Evolutionary conservation across 2,888 invertebrate genomes (phyloP), one percentile per base, ranked within the genome.

Genomic region (Cheilosia grossa): DNA sequence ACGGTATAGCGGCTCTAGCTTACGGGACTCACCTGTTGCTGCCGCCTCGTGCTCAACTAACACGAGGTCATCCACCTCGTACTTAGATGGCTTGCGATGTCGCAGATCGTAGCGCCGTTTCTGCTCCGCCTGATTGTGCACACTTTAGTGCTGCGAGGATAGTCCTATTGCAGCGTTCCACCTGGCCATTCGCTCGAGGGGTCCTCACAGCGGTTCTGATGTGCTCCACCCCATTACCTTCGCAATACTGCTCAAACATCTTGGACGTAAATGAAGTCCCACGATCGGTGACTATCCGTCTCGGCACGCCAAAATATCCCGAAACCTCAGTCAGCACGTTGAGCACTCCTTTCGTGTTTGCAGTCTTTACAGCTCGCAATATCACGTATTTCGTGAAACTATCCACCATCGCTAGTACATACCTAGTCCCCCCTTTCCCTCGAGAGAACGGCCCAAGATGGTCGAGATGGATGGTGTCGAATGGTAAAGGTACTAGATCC

Each of bases 261-360:
- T 83, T 63, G 2, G 88, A 87, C 0, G 75, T 87, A 72, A 82
- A 87, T 77, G 30, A 7, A 0, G 30, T 7, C 27, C 88, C 88
- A 30, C 88, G 72, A 81, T 89, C 88, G 2, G 85, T 86, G 21
- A 89, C 85, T 2, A 89, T 83, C 27, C 87, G 59, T 19, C 58
- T 66, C n/a, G 89, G 89, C 21, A 86, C 83, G 2, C 89, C 88
- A 81, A 89, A 89, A 85, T 88, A 86, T 10, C 69, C 24, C 1
- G 70, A 59, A 1, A 87, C 13, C 13, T 88, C 82, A 56, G 66
- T 79, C 17, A 83, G 21, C 0, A 67, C 33, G 19, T 40, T 40
- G 15, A 40, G 40, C 15, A 40, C 40, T 15, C 40, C 40, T 15
- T 15, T 40, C 15, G 40, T 70, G 15, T 63, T 63, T 17, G 47